Conservation (phyloP, 2,888 invertebrate species). For the Candidula unifasciata region DNA sequence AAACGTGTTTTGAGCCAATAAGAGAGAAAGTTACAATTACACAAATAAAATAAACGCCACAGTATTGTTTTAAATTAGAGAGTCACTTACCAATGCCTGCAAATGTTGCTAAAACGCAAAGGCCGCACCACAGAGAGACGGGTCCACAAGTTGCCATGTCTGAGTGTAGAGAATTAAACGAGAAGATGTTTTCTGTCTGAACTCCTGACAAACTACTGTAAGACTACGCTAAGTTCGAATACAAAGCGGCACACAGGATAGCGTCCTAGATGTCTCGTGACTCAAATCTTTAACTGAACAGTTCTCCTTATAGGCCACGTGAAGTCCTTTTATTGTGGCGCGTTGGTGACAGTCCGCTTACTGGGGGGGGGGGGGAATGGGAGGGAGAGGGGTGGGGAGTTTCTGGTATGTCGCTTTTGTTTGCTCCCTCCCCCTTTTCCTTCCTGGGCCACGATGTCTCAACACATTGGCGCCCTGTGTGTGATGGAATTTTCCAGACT, state of each 20-base stretch:
- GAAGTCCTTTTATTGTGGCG: neutral
- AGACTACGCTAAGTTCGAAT: neutral
- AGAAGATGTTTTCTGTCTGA: neutral
- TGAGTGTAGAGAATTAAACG: neutral
- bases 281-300: neutral
- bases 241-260: conserved; percentile 1
- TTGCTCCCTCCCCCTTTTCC: neutral
- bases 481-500: too few species aligned
- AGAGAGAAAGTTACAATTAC: neutral
- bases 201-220: neutral
- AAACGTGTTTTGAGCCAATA: neutral
- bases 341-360: conserved; percentile 8
- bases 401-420: too few species aligned
- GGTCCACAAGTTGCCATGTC: conserved; percentile 18
- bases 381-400: too few species aligned
- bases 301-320: neutral
- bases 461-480: too few species aligned
- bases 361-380: too few species aligned
- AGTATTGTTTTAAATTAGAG: too few species aligned
- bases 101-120: neutral
- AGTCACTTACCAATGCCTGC: neutral
- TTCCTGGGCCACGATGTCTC: too few species aligned
- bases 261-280: conserved; percentile 7
- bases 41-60: neutral
- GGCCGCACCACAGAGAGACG: neutral